phyloP scores from a whole-genome alignment of 2,888 invertebrate species.

The Diplolepis rosae region DNA sequence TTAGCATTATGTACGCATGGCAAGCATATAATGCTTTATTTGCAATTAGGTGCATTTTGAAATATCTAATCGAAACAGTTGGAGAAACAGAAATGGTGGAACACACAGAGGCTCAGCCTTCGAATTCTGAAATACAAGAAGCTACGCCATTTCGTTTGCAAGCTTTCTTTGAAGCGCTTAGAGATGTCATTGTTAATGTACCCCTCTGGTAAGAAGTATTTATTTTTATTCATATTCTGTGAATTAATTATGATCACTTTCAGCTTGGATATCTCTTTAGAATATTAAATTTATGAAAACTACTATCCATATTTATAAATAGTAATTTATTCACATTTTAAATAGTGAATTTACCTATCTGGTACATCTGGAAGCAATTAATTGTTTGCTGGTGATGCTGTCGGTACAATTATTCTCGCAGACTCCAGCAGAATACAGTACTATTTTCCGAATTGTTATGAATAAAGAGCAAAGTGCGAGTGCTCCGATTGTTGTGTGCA shows the following conservation, averaged over 20 bases:
- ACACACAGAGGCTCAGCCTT: constrained; percentile 81
- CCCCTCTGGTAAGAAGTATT: constrained; percentile 80
- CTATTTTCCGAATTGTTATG: constrained; percentile 77
- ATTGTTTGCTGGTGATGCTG: constrained; percentile 88
- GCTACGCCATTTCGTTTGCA: constrained; percentile 76
- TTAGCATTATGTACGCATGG: constrained; percentile 88
- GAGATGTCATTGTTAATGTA: constrained; percentile 87
- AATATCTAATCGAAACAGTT: constrained; percentile 92
- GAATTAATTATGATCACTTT: too few relatives aligned
- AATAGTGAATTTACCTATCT: constrained; percentile 87
- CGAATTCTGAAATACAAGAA: constrained; percentile 47
- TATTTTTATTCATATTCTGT: neutral
- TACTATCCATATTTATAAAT: too few relatives aligned
- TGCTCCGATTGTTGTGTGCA: constrained; percentile 86
- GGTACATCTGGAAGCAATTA: constrained; percentile 90
- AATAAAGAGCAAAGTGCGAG: constrained; percentile 83
- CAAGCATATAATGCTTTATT: constrained; percentile 96
- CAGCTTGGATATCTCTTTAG: too few relatives aligned
- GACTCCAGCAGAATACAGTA: constrained; percentile 72
- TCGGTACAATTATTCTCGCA: constrained; percentile 91
- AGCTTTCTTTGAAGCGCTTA: constrained; percentile 83
- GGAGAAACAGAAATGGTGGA: constrained; percentile 91
- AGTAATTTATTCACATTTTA: neutral
- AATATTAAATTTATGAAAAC: too few relatives aligned
- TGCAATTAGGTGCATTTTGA: constrained; percentile 87